Evolutionary conservation across 1,140 invertebrate genomes (phyloP).

Genomic region (Leptopilina boulardi): DNA sequence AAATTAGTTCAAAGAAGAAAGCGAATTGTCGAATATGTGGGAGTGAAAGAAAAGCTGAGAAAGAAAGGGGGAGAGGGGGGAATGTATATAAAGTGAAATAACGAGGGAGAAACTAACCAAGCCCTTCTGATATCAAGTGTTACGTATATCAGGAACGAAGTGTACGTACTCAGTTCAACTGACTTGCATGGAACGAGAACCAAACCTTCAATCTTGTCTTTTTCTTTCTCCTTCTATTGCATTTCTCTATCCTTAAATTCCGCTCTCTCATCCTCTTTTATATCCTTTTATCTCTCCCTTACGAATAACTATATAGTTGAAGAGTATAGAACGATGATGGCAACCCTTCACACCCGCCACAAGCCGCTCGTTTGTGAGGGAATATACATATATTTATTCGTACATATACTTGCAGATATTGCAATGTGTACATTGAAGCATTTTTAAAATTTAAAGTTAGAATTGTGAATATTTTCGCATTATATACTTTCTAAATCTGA

Average conservation of each 20-base stretch:
- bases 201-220: constrained; percentile 30
- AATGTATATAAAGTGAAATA: neutral
- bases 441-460: neutral
- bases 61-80: neutral
- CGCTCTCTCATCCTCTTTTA: neutral
- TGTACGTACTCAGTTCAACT: neutral
- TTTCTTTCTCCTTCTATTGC: constrained; percentile 27
- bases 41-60: neutral
- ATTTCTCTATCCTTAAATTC: neutral
- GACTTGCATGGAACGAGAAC: constrained; percentile 26
- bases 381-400: neutral
- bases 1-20: neutral
- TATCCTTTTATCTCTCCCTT: constrained; percentile 24
- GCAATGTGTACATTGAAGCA: neutral
- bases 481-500: too few species aligned
- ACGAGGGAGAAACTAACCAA: constrained; percentile 8
- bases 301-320: neutral
- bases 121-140: constrained; percentile 23
- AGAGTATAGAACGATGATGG: constrained; percentile 12
- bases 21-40: neutral
- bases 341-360: constrained; percentile 22
- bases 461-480: too few species aligned
- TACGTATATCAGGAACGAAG: constrained; percentile 17
- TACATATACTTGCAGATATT: neutral
- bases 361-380: neutral